Evolutionary conservation across 2,888 invertebrate species (phyloP).

Genomic region (Thymelicus sylvestris): DNA sequence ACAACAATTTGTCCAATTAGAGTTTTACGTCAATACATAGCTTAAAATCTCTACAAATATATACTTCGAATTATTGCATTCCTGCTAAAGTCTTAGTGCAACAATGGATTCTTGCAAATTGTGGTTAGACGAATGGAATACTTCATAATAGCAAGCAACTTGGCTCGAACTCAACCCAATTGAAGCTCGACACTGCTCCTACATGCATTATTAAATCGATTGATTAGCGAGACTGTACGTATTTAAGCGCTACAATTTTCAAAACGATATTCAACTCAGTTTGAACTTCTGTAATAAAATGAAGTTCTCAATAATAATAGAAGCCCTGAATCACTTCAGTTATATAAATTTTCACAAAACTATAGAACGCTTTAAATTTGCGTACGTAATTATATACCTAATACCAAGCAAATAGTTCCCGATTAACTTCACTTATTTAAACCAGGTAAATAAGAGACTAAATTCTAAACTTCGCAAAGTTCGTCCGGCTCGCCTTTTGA

Average conservation of each 20-base stretch:
- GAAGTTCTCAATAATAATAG: no score
- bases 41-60: background rate
- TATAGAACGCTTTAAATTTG: no score
- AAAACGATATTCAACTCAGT: background rate
- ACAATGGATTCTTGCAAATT: constrained; percentile 61
- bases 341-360: no score
- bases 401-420: no score
- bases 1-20: no score
- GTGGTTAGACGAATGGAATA: constrained; percentile 69
- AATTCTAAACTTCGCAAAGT: constrained; percentile 61
- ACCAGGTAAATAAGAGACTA: constrained; percentile 45
- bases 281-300: no score
- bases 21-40: background rate
- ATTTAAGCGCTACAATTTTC: background rate
- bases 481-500: constrained; percentile 67
- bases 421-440: constrained; percentile 27
- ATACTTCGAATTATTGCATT: constrained; percentile 51
- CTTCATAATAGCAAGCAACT: constrained; percentile 63
- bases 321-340: no score
- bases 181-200: constrained; percentile 29
- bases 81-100: constrained; percentile 53
- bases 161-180: constrained; percentile 57
- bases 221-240: constrained; percentile 16
- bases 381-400: constrained; percentile 3
- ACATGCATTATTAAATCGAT: constrained; percentile 28